Conservation (phyloP, 2,888 invertebrate species). For the Ormyrus thymus region DNA sequence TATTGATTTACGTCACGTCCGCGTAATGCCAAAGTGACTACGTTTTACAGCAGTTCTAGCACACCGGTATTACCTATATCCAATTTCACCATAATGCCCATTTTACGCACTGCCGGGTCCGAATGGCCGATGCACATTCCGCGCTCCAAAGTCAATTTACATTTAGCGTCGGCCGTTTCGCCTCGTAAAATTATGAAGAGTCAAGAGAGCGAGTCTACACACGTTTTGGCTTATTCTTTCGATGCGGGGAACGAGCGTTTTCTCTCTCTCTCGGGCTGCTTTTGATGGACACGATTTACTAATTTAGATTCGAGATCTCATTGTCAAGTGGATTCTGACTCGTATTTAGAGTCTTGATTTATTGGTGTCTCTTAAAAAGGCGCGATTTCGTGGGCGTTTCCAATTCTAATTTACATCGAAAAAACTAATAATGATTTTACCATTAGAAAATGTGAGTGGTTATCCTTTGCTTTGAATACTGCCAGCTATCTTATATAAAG, state of each 20-base stretch:
- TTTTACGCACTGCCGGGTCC: background rate
- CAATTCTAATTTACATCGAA: too few species aligned
- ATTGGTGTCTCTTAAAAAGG: too few species aligned
- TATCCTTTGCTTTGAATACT: too few species aligned
- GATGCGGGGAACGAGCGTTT: too few species aligned
- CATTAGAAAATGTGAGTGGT: too few species aligned
- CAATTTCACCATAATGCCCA: conserved; percentile 17
- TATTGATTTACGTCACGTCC: conserved; percentile 35
- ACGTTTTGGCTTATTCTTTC: background rate
- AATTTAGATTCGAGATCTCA: too few species aligned
- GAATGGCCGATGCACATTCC: background rate
- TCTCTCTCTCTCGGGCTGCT: too few species aligned
- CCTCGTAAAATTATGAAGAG: background rate
- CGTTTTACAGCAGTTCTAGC: background rate
- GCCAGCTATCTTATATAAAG: too few species aligned
- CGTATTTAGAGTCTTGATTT: background rate
- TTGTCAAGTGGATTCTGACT: background rate
- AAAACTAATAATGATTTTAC: too few species aligned
- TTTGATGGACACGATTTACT: too few species aligned
- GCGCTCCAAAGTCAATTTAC: background rate
- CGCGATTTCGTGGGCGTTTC: too few species aligned
- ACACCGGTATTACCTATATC: background rate
- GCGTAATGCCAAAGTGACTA: conserved; percentile 1
- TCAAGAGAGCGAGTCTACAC: background rate
- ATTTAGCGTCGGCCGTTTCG: background rate